Percentiles rank a stretch among this genome's conserved stretches.
Evolutionary conservation across 2,113 vertebrate genomes (phyloP).

Genomic region (Hemichromis elongatus): DNA sequence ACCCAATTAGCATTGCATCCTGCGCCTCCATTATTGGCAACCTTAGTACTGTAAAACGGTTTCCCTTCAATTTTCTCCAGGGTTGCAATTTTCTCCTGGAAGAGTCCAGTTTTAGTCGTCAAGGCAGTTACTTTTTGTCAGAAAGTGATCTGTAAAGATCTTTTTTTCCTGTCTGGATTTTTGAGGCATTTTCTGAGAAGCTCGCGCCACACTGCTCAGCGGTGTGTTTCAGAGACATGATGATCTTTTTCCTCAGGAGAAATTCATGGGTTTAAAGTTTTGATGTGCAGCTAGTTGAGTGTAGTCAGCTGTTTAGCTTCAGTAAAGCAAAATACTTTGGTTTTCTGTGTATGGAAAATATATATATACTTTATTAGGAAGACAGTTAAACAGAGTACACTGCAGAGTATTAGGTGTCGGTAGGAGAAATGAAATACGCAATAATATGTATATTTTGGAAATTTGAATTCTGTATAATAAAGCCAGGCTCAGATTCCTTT

Average conservation of each 20-base stretch:
- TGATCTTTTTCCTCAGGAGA: conserved; percentile 10
- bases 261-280: background rate
- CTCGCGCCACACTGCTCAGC: background rate
- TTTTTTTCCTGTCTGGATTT: conserved; percentile 4
- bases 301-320: background rate
- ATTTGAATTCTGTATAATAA: background rate
- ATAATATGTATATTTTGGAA: background rate
- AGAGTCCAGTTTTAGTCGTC: background rate
- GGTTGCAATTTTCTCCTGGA: background rate
- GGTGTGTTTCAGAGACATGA: background rate
- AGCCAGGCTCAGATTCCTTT: background rate
- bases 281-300: background rate
- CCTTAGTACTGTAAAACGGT: background rate
- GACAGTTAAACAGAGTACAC: background rate
- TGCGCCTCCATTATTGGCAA: background rate
- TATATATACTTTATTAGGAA: background rate
- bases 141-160: background rate
- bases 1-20: background rate
- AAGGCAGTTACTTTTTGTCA: background rate
- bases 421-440: background rate
- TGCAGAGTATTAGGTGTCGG: background rate
- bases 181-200: background rate
- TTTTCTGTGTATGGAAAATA: background rate
- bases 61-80: conserved; percentile 13
- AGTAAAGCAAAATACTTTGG: background rate